Conservation (phyloP, 1,140 invertebrate genomes). For the Pogonus chalceus region DNA sequence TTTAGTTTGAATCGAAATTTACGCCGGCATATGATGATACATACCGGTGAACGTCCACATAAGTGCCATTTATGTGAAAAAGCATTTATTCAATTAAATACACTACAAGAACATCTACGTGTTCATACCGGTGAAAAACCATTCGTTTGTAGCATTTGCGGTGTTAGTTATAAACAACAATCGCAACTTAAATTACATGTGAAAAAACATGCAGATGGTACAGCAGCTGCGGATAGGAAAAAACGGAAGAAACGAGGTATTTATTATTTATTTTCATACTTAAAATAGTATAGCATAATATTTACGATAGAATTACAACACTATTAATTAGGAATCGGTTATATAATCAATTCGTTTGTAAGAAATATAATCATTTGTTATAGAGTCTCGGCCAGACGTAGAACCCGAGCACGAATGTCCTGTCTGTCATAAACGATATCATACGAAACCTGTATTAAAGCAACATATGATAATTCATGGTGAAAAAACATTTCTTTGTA, state of each 20-base stretch:
- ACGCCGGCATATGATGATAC: not conserved
- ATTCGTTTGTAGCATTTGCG: slow-evolving; percentile 55
- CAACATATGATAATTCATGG: slow-evolving; percentile 21
- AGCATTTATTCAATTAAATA: not conserved
- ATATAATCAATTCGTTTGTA: no score
- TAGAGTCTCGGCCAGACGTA: no score
- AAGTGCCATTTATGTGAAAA: not conserved
- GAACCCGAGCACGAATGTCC: slow-evolving; percentile 17
- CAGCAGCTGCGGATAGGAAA: no score
- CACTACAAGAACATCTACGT: slow-evolving; percentile 30
- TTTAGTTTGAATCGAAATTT: slow-evolving; percentile 2
- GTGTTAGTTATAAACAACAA: slow-evolving; percentile 44
- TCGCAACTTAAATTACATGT: not conserved
- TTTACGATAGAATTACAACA: no score
- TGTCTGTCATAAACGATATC: slow-evolving; percentile 17
- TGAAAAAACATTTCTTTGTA: slow-evolving; percentile 27
- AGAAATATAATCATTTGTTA: no score
- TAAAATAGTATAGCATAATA: no score
- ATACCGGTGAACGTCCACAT: slow-evolving; percentile 1
- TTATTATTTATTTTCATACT: not conserved
- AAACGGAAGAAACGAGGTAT: not conserved
- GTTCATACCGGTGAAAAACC: slow-evolving; percentile 60
- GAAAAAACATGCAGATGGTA: slow-evolving; percentile 22
- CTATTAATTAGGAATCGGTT: no score
- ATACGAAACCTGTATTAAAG: slow-evolving; percentile 19